phyloP scores from a whole-genome alignment of 2,797 vertebrate species.

The Coregonus ussuriensis region DNA sequence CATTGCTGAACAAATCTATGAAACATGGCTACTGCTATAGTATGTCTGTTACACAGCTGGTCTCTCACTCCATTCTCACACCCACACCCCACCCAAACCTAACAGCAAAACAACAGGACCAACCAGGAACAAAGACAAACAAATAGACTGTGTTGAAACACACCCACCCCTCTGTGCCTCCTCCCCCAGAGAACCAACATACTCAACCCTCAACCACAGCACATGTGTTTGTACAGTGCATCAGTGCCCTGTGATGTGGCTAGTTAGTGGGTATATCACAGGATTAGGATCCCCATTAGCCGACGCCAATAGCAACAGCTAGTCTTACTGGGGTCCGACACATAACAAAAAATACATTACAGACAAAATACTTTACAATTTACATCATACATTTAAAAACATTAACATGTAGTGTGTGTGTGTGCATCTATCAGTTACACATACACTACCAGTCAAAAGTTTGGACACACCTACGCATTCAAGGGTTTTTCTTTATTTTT shows the following conservation, averaged over 20 bases:
- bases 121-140: conserved; percentile 61
- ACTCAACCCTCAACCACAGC: conserved; percentile 58
- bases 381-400: no score
- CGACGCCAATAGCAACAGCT: no score
- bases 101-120: conserved; percentile 53
- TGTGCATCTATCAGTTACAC: no score
- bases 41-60: background rate
- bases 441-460: no score
- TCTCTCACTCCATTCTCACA: conserved; percentile 28
- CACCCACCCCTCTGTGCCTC: conserved; percentile 46
- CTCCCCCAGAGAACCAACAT: conserved; percentile 33
- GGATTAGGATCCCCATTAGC: background rate
- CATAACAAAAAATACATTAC: no score
- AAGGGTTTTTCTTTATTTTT: no score
- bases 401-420: no score
- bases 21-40: background rate
- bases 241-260: background rate
- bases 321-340: no score
- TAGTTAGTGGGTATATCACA: background rate
- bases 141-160: conserved; percentile 56
- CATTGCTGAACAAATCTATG: background rate
- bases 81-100: conserved; percentile 44
- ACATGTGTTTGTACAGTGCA: conserved; percentile 49
- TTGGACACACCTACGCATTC: no score
- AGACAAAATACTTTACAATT: no score